Evolutionary conservation across 2,888 invertebrate genomes (phyloP).

Genomic region (Anticlea derivata): DNA sequence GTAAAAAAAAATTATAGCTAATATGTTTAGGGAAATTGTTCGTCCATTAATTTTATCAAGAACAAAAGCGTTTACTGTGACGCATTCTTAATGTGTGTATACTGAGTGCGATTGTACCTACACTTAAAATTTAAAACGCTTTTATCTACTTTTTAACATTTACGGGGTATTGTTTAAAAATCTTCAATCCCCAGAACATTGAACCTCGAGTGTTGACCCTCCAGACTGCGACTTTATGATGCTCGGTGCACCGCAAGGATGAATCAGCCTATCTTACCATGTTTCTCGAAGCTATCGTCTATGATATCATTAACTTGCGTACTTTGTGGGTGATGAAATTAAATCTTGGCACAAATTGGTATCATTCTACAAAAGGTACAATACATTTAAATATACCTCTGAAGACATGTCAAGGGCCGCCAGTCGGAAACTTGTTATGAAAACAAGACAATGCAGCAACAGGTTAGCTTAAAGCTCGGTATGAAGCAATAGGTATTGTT

Average conservation of each 20-base stretch:
- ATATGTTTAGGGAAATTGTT: not conserved
- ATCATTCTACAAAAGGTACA: slow-evolving; percentile 7
- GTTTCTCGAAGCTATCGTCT: slow-evolving; percentile 40
- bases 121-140: slow-evolving; percentile 63
- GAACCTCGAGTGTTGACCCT: slow-evolving; percentile 70
- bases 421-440: slow-evolving; percentile 34
- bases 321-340: slow-evolving; percentile 19
- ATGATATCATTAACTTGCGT: slow-evolving; percentile 49
- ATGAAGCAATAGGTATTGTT: slow-evolving; percentile 61
- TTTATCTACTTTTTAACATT: slow-evolving; percentile 63
- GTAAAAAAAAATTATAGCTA: no score
- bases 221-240: slow-evolving; percentile 54
- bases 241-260: slow-evolving; percentile 51
- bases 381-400: slow-evolving; percentile 4
- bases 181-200: slow-evolving; percentile 63
- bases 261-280: slow-evolving; percentile 61
- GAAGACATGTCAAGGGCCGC: slow-evolving; percentile 20
- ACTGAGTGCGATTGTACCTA: slow-evolving; percentile 36
- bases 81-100: no score
- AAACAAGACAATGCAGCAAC: slow-evolving; percentile 45
- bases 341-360: slow-evolving; percentile 8
- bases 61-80: slow-evolving; percentile 20
- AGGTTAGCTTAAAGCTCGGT: slow-evolving; percentile 43
- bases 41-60: slow-evolving; percentile 10
- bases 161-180: slow-evolving; percentile 68